Base-by-base conservation (phyloP, 2,797 vertebrate genomes). In the Chloroceryle inda region DNA sequence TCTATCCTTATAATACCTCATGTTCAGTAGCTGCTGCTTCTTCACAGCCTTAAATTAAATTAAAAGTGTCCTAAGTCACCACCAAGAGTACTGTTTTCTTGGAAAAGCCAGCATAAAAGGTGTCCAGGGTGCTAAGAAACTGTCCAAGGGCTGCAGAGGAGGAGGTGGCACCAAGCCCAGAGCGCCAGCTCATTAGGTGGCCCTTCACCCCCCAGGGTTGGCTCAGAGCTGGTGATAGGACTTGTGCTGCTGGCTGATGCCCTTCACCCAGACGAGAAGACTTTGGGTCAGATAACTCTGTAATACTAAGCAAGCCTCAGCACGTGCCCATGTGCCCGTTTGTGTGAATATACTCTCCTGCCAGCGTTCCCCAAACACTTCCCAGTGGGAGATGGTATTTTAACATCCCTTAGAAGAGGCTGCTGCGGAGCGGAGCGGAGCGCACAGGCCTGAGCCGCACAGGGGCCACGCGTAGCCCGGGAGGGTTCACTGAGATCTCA, bases 361-460 rank as follows among this genome's bases (percentile, higher is more conserved):
- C 33, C 52, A 52, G 15, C 55, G 37, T 68, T 89, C 40, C 68
- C 53, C 76, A 71, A 12, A 59, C 11, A 10, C 58, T 81, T 50
- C 80, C 14, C 50, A 40, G 9, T 2, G 8, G 29, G 18, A 69
- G 37, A 37, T 26, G 47, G 3, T 50, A 29, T 20, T 49, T 61
- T 37, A 44, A 61, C 31, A 3, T n/a, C 49, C 42, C 49, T 61
- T 58, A 47, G 3, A 11, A 52, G 69, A 71, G 49, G 59, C 59
- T 52, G 38, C 72, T 14, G 11, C 17, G 20, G 61, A 10, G 52
- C 40, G 22, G 58, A 61, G n/a, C 14, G 6, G 63, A 55, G 45
- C 0, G 4, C 35, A 20, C 24, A 55, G 52, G 33, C 1, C 0
- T 9, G 35, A 62, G 37, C 66, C 37, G 42, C 1, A 0, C 37